A percentile compares a stretch with the other conserved stretches of the same genome.
These are phyloP conservation scores for Lipophrys pholis DNA, from an alignment of 2,113 vertebrate species.

Conservation along the genomic window DNA sequence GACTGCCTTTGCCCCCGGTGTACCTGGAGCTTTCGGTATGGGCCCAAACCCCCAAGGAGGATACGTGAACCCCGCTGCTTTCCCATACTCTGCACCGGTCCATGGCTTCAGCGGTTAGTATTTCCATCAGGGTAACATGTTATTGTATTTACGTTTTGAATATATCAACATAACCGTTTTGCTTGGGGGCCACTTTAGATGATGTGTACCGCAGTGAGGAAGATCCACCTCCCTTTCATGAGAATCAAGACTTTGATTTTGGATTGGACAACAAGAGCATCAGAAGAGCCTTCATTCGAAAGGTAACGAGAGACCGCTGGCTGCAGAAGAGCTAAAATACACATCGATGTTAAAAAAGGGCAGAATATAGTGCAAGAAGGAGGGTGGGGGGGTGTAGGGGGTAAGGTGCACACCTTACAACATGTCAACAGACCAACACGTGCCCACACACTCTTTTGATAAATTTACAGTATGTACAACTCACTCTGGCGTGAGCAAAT, in stretches of 20 bases:
- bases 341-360: too few species aligned
- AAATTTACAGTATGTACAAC: too few species aligned
- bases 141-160: not conserved
- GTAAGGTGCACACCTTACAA: too few species aligned
- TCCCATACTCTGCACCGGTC: conserved; percentile 40
- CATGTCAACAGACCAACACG: too few species aligned
- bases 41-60: conserved; percentile 16
- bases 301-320: conserved; percentile 44
- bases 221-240: conserved; percentile 63
- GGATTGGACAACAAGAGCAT: conserved; percentile 72
- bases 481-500: too few species aligned
- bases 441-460: too few species aligned
- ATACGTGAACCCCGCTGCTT: conserved; percentile 48
- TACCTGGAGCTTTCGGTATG: conserved; percentile 44
- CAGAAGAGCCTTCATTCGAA: conserved; percentile 70
- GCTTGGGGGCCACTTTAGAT: conserved; percentile 5
- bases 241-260: conserved; percentile 67
- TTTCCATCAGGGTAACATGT: not conserved
- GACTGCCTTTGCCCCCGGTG: conserved; percentile 50
- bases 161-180: not conserved
- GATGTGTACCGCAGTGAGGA: conserved; percentile 47
- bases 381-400: too few species aligned
- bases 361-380: too few species aligned
- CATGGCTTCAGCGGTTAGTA: conserved; percentile 31
- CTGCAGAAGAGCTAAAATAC: not conserved